phyloP scores from a whole-genome alignment of 2,113 vertebrate species.

The Puma concolor region DNA sequence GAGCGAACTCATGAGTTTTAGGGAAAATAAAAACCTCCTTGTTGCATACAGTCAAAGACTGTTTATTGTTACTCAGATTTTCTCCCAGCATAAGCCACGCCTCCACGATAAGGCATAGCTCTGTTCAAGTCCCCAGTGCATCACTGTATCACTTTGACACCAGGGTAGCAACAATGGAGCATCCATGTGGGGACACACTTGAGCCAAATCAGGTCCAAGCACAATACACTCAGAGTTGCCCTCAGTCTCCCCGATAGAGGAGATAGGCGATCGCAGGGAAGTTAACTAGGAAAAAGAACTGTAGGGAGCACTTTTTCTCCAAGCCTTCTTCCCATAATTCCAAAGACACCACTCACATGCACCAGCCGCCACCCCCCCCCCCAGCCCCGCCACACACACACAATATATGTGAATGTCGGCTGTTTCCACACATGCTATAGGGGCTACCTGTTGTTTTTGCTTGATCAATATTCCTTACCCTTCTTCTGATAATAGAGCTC shows the following conservation, averaged over 20 bases:
- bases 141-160: background rate
- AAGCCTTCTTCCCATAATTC: background rate
- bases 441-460: background rate
- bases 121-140: background rate
- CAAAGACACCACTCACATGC: background rate
- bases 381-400: background rate
- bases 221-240: background rate
- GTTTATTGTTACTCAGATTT: background rate
- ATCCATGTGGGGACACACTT: background rate
- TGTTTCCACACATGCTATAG: background rate
- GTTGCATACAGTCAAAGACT: background rate
- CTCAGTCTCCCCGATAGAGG: background rate
- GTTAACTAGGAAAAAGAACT: background rate
- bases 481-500: background rate
- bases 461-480: background rate
- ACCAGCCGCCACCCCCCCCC: too few species aligned
- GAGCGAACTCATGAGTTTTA: background rate
- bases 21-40: background rate
- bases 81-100: background rate
- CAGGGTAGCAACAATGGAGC: background rate
- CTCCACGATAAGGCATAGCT: background rate
- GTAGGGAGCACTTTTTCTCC: background rate
- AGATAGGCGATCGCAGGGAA: background rate
- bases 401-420: background rate
- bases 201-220: background rate